Evolutionary conservation across 2,797 vertebrate genomes (phyloP), one percentile per base, ranked within the genome.

Genomic region (Cottoperca gobio): DNA sequence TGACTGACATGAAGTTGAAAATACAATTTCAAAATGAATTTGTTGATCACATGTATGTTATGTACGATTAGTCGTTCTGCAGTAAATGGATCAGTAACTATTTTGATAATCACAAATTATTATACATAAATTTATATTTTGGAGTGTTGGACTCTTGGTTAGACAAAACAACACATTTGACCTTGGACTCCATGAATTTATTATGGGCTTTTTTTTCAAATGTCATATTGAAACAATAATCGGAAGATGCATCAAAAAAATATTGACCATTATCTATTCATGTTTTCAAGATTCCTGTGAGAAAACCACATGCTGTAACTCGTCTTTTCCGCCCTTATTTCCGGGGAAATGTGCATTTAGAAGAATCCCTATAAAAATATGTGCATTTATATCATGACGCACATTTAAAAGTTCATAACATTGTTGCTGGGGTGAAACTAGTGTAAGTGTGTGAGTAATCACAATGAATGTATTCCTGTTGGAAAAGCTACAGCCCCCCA

Each of bases 371-470:
- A n/a, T n/a, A n/a, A n/a, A n/a, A n/a, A n/a, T n/a, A n/a, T n/a
- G n/a, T n/a, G 5, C 16, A 19, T 45, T 59, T 46, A 35, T 1
- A 23, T 61, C 21, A 50, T 21, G 5, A 21, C n/a, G n/a, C n/a
- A n/a, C n/a, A n/a, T n/a, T n/a, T 64, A 8, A 16, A 53, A n/a
- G 21, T 19, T 14, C 11, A 10, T 14, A 26, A 57, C 60, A 68
- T 40, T 26, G 58, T 43, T 16, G 16, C 21, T 16, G 50, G 13
- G 8, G 14, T 37, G 28, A 62, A 7, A 28, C 62, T 28, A 75
- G 68, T 81, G 50, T 53, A 53, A 31, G 14, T 70, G 76, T 82
- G 80, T 75, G 45, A 73, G 81, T 83, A 82, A 89, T 88, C 74
- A 66, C n/a, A n/a, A n/a, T 6, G 26, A 26, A 12, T 23, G 6